Base-by-base conservation (phyloP, 2,113 vertebrate species). In the Triplophysa dalaica region DNA sequence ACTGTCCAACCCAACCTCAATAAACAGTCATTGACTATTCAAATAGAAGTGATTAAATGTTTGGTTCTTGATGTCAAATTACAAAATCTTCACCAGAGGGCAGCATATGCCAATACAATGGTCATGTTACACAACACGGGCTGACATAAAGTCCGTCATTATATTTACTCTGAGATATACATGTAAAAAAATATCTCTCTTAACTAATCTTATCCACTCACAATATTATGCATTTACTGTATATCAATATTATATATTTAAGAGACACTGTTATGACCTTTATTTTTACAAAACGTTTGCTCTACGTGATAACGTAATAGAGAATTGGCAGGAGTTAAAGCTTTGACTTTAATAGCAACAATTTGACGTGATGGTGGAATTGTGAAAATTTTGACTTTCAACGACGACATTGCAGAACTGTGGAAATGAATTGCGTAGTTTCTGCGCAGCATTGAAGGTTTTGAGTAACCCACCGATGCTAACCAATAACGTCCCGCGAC, bases 1-100 rank as follows among this genome's bases (percentile, higher is more conserved):
- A 58, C 84, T 73, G 80, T 78, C 79, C 80, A 83, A 80, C 45
- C 67, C 78, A 86, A 84, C 61, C 80, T 85, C 83, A 88, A 84
- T 88, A 85, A 88, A 88, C 64, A 81, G 68, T 64, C 52, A 82
- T 45, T 79, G 50, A 87, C n/a, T 11, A 45, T 81, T 45, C 45
- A 81, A 85, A 66, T 62, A 52, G 43, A 56, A n/a, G 6, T 52
- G 19, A 41, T 78, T 77, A 81, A 13, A 14, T 65, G 21, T 76
- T 75, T 77, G 58, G 17, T 66, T 29, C 4, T 65, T 54, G 3
- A 45, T 76, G 43, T 64, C 9, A 33, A 19, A 45, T 16, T 24
- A 21, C 17, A 33, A 14, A 16, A 16, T 22, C 16, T 63, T 24
- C 79, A 68, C 79, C 41, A 81, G 79, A 75, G 64, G 79, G 72